Evolutionary conservation across 2,797 vertebrate species (phyloP).

Genomic region (Coregonus ussuriensis): DNA sequence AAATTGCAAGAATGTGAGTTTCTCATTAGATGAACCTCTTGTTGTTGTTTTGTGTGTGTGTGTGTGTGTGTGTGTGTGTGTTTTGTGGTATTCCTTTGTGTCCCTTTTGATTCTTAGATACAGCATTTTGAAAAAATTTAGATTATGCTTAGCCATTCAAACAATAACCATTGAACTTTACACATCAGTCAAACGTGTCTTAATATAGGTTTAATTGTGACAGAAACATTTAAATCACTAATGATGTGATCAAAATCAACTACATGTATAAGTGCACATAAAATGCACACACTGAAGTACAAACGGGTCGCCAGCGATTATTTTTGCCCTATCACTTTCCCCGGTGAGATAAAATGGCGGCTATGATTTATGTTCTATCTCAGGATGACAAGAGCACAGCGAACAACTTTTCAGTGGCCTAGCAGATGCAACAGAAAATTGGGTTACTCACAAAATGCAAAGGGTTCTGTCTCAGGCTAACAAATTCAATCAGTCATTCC

Average conservation of each 20-base stretch:
- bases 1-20: too few relatives aligned
- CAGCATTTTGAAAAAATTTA: too few relatives aligned
- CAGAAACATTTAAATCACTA: background rate
- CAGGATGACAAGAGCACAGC: slow-evolving; percentile 54
- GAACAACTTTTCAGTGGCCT: slow-evolving; percentile 48
- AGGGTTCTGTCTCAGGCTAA: slow-evolving; percentile 68
- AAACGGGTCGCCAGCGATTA: slow-evolving; percentile 61
- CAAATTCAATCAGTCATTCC: slow-evolving; percentile 68
- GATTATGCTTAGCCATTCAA: background rate
- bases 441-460: slow-evolving; percentile 60
- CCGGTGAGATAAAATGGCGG: slow-evolving; percentile 63
- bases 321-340: slow-evolving; percentile 59
- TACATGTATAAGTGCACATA: slow-evolving; percentile 18
- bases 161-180: background rate
- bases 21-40: too few relatives aligned
- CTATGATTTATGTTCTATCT: slow-evolving; percentile 71
- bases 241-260: slow-evolving; percentile 3
- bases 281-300: slow-evolving; percentile 51
- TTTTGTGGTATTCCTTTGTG: too few relatives aligned
- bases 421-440: slow-evolving; percentile 56
- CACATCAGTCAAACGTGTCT: background rate
- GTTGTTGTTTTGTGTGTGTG: too few relatives aligned
- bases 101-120: too few relatives aligned
- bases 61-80: too few relatives aligned
- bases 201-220: background rate